These are phyloP conservation scores for Himantopus leucocephalus DNA, from an alignment of 2,113 vertebrate genomes.

Conservation along the genomic window DNA sequence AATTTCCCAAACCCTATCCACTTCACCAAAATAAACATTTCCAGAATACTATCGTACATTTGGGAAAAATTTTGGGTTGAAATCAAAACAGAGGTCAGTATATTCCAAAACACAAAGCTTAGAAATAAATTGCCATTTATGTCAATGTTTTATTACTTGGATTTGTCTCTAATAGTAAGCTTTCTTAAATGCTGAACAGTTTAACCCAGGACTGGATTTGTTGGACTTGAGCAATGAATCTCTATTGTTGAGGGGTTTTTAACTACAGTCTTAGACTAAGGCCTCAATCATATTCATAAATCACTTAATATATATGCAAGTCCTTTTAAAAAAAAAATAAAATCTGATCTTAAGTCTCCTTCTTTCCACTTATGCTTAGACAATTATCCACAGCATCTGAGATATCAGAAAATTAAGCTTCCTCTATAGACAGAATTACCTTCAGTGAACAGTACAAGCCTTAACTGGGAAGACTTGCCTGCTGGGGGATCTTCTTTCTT, in stretches of 20 bases:
- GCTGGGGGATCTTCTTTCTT: neutral
- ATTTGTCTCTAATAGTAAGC: neutral
- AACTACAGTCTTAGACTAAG: neutral
- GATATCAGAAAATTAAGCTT: neutral
- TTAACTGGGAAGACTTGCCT: neutral
- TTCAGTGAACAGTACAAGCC: neutral
- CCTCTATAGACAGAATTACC: neutral
- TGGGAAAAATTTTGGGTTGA: neutral
- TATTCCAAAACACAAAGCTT: neutral
- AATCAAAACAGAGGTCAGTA: neutral
- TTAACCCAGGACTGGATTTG: neutral
- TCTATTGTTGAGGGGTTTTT: neutral
- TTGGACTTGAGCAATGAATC: neutral
- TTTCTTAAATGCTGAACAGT: neutral
- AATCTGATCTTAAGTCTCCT: neutral
- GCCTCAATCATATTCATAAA: neutral
- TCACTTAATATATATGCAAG: neutral
- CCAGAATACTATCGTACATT: neutral
- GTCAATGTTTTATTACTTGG: neutral
- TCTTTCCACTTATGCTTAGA: neutral
- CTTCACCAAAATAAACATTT: neutral
- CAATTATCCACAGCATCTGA: neutral
- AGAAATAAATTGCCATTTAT: neutral
- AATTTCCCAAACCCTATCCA: neutral
- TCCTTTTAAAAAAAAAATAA: neutral